phyloP scores from a whole-genome alignment of 2,797 vertebrate genomes.

The Molossus alvarezi region DNA sequence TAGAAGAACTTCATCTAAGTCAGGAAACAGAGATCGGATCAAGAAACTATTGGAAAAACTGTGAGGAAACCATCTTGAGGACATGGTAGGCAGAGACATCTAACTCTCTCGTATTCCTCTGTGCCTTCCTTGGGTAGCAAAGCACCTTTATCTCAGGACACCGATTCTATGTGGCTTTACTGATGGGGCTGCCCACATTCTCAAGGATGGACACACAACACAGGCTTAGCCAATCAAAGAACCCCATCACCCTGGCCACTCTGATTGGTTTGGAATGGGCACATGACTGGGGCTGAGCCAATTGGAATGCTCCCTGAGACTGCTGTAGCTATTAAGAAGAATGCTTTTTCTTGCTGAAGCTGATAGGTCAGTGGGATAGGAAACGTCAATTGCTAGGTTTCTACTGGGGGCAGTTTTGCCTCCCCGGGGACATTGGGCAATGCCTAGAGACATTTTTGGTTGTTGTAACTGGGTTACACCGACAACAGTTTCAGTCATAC shows the following conservation, averaged over 20 bases:
- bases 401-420: neutral
- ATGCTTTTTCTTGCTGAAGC: neutral
- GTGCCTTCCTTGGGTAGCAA: neutral
- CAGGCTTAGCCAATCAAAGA: neutral
- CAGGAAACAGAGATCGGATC: neutral
- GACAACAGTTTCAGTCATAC: neutral
- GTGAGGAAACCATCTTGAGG: neutral
- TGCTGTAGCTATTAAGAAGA: neutral
- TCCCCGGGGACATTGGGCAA: neutral
- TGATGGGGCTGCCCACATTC: neutral
- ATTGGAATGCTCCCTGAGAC: neutral
- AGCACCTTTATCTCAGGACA: neutral
- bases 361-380: neutral
- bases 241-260: neutral
- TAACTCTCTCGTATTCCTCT: neutral
- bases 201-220: neutral
- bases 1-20: neutral
- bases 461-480: neutral
- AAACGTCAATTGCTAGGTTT: neutral
- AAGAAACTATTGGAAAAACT: neutral
- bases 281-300: neutral
- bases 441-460: neutral
- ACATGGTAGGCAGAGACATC: neutral
- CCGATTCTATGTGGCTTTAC: neutral
- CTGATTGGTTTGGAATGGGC: slow-evolving; percentile 1